A percentile compares a stretch with the other conserved stretches of the same genome.
Evolutionary conservation across 2,888 invertebrate species (phyloP).

Genomic region (Sabatieria punctata): DNA sequence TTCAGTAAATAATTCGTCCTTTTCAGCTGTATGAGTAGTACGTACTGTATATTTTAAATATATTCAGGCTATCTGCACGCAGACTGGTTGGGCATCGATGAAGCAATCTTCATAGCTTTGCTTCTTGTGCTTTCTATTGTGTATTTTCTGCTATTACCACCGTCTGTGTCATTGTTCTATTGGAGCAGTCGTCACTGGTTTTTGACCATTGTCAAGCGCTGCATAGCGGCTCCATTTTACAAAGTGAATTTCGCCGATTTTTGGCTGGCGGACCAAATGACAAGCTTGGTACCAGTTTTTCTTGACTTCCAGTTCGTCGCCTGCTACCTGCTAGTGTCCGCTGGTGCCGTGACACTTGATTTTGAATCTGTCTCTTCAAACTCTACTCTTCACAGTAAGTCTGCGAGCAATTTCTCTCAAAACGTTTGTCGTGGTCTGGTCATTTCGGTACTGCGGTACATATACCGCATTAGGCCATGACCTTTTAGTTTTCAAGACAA

Average conservation of each 20-base stretch:
- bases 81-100: no score
- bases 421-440: no score
- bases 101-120: no score
- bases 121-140: slow-evolving; percentile 1
- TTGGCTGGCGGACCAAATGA: slow-evolving; percentile 95
- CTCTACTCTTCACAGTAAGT: no score
- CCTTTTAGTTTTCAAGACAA: no score
- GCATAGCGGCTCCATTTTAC: slow-evolving; percentile 73
- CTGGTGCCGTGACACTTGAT: background rate
- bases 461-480: no score
- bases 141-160: background rate
- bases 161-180: slow-evolving; percentile 8
- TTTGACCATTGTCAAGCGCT: slow-evolving; percentile 24
- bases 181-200: background rate
- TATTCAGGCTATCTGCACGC: no score
- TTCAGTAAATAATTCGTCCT: background rate
- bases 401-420: no score
- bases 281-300: slow-evolving; percentile 68
- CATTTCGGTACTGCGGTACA: no score
- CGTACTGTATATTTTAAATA: no score
- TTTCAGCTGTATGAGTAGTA: no score
- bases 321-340: slow-evolving; percentile 41
- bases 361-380: slow-evolving; percentile 12
- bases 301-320: slow-evolving; percentile 76
- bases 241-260: slow-evolving; percentile 91